Evolutionary conservation across 1,140 invertebrate genomes (phyloP).

Genomic region (Brachionus asplanchnoidis): DNA sequence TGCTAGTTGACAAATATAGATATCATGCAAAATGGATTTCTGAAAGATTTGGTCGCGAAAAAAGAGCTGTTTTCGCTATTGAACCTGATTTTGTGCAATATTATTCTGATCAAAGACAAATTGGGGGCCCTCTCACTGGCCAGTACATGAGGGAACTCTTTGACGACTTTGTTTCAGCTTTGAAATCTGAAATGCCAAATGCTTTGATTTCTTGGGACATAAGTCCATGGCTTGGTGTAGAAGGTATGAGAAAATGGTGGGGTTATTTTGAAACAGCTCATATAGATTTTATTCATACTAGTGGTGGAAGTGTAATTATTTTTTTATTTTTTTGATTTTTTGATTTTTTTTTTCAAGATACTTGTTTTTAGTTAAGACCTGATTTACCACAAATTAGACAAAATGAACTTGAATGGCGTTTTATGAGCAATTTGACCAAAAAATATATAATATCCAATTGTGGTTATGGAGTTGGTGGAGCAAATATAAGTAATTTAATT

Average conservation of each 20-base stretch:
- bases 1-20: conserved; percentile 3
- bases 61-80: not conserved
- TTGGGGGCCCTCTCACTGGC: not conserved
- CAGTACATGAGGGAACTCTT: conserved; percentile 4
- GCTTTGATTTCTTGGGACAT: conserved; percentile 36
- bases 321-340: not conserved
- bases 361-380: not conserved
- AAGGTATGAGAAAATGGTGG: conserved; percentile 19
- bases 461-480: conserved; percentile 30
- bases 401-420: conserved; percentile 23
- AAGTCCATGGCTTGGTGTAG: conserved; percentile 10
- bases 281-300: conserved; percentile 30
- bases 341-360: not conserved
- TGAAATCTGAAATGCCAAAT: conserved; percentile 25
- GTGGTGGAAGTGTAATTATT: conserved; percentile 26
- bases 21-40: conserved; percentile 24
- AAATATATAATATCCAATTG: conserved; percentile 31
- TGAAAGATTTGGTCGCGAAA: not conserved
- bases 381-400: not conserved
- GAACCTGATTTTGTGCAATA: conserved; percentile 30
- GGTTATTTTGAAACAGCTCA: not conserved
- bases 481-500: not conserved
- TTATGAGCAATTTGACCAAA: conserved; percentile 3
- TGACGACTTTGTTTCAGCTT: not conserved
- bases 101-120: conserved; percentile 4